Evolutionary conservation across 2,797 vertebrate genomes (phyloP).

Genomic region (Tachyglossus aculeatus): DNA sequence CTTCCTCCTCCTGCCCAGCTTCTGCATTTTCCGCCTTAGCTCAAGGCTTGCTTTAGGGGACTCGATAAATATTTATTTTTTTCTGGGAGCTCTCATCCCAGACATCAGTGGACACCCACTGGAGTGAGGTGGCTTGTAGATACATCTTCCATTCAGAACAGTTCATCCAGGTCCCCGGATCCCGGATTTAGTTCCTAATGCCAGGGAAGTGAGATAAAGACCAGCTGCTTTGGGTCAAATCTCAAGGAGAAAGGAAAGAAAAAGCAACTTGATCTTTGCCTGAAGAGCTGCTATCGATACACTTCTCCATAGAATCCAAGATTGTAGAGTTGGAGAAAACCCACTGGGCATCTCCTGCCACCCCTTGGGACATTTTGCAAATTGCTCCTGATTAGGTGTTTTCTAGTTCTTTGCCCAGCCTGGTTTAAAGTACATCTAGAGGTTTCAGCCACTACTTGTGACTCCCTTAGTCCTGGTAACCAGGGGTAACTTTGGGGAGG

Average conservation of each 20-base stretch:
- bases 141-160: not conserved
- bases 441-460: no score
- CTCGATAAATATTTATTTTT: no score
- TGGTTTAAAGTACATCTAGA: no score
- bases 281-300: not conserved
- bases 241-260: not conserved
- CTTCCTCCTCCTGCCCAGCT: no score
- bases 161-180: not conserved
- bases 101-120: not conserved
- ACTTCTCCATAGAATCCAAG: no score
- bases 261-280: rapidly evolving
- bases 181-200: not conserved
- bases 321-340: conserved; percentile 11
- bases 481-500: not conserved
- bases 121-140: not conserved
- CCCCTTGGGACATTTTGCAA: not conserved
- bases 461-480: not conserved
- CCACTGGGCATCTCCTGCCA: not conserved
- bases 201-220: not conserved
- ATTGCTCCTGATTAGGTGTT: not conserved
- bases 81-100: not conserved
- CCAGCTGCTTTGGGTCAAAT: not conserved
- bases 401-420: not conserved
- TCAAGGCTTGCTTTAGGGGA: no score
- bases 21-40: no score